Conservation (phyloP, 2,888 invertebrate species). For the Xestia c-nigrum region DNA sequence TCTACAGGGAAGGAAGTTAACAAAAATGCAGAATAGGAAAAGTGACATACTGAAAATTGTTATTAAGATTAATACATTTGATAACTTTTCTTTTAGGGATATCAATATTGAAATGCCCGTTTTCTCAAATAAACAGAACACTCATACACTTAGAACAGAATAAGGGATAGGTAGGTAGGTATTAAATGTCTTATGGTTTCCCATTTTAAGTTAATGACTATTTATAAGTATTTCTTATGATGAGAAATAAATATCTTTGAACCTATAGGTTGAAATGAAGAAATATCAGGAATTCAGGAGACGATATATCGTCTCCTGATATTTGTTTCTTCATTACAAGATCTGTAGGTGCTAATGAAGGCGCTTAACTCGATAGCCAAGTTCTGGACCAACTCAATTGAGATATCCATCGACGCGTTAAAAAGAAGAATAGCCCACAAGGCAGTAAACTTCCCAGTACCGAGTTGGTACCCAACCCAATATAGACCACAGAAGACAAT, state of each 20-base stretch:
- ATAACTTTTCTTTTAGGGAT: neutral
- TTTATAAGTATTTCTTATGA: too few relatives aligned
- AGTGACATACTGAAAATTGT: too few relatives aligned
- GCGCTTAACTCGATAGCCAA: neutral
- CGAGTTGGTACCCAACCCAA: too few relatives aligned
- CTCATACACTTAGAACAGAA: too few relatives aligned
- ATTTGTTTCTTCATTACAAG: neutral
- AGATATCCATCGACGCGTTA: neutral
- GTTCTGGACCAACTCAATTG: neutral
- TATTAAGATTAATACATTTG: neutral
- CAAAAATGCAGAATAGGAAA: too few relatives aligned
- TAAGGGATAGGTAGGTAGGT: too few relatives aligned
- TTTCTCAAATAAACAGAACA: neutral
- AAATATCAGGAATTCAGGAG: too few relatives aligned
- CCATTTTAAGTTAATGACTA: too few relatives aligned
- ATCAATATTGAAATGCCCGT: neutral
- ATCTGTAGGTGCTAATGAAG: neutral
- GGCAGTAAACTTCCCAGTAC: neutral
- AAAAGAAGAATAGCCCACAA: neutral
- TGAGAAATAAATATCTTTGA: too few relatives aligned
- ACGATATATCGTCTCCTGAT: neutral
- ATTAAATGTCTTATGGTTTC: too few relatives aligned
- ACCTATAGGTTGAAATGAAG: too few relatives aligned
- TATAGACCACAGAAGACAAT: constrained; percentile 3
- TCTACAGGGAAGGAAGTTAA: neutral